These are phyloP conservation scores for Anguilla rostrata DNA, from an alignment of 2,113 vertebrate species.

Conservation along the genomic window DNA sequence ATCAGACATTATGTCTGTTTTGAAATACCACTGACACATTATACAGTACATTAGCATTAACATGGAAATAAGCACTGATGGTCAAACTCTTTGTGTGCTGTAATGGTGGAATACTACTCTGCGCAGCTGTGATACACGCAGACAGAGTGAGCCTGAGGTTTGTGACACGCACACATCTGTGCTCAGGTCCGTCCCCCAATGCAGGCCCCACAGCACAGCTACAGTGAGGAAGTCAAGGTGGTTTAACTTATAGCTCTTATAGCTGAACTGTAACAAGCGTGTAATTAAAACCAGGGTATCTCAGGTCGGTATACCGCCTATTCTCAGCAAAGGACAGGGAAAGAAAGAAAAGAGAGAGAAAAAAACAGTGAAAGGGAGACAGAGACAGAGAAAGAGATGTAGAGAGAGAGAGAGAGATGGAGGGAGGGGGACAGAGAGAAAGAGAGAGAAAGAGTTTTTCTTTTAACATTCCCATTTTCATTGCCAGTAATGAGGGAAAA, in stretches of 20 bases:
- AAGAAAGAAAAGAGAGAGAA: conserved; percentile 25
- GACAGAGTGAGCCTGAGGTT: conserved; percentile 44
- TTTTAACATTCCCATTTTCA: neutral
- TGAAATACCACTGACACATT: too few species aligned
- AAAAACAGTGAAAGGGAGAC: neutral
- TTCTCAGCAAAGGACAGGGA: neutral
- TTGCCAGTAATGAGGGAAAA: neutral
- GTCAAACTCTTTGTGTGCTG: too few species aligned
- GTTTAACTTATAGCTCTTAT: conserved; percentile 48
- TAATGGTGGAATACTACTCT: too few species aligned
- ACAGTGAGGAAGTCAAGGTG: conserved; percentile 49
- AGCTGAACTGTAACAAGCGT: conserved; percentile 39
- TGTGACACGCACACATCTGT: neutral
- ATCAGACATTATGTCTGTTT: too few species aligned
- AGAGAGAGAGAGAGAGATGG: neutral
- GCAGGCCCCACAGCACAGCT: conserved; percentile 27
- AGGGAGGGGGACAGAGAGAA: conserved; percentile 25
- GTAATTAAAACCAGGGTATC: conserved; percentile 52
- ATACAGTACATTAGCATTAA: too few species aligned
- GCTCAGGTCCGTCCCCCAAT: conserved; percentile 8
- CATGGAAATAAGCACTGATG: too few species aligned
- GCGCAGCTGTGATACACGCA: conserved; percentile 8
- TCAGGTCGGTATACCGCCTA: conserved; percentile 39
- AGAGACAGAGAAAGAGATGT: conserved; percentile 29
- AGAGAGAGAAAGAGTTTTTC: conserved; percentile 14